A percentile compares a stretch with the other conserved stretches of the same genome.
These are phyloP conservation scores for Delichon dasypus DNA, from an alignment of 2,797 vertebrate species.

Conservation along the genomic window DNA sequence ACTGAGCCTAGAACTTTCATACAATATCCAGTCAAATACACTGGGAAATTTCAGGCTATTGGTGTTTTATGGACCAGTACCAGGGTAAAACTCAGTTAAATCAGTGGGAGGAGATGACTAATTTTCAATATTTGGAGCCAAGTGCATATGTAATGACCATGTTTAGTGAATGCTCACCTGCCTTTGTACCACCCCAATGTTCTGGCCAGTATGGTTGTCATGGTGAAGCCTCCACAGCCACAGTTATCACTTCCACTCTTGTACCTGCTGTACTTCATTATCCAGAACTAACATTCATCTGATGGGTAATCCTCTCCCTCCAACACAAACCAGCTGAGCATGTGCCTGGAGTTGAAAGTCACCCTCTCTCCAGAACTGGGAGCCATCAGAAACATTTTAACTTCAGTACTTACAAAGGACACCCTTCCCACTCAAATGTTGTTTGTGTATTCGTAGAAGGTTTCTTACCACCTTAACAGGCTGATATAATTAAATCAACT, in stretches of 20 bases:
- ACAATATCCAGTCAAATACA: not conserved
- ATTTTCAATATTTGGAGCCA: not conserved
- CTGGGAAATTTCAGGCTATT: not conserved
- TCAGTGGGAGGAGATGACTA: not conserved
- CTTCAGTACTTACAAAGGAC: not conserved
- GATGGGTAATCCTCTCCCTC: not conserved
- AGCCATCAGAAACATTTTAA: slow-evolving; percentile 39
- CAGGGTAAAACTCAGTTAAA: slow-evolving; percentile 2
- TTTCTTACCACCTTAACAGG: slow-evolving; percentile 1
- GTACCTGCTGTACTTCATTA: not conserved
- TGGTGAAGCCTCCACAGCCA: not conserved
- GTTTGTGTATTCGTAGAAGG: not conserved
- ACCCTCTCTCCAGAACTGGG: not conserved
- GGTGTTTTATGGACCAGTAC: not conserved
- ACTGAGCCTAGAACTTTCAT: slow-evolving; percentile 38
- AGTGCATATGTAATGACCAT: not conserved
- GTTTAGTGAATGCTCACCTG: not conserved
- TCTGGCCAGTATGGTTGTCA: not conserved
- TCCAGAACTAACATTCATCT: not conserved
- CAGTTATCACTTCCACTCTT: not conserved
- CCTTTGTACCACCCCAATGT: not conserved
- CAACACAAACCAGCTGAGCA: not conserved
- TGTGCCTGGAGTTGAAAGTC: slow-evolving; percentile 25
- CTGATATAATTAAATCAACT: not conserved
- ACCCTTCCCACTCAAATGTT: not conserved